Percentiles rank a stretch among this genome's conserved stretches.
phyloP scores from a whole-genome alignment of 2,113 vertebrate species.

The Thamnophis sirtalis region DNA sequence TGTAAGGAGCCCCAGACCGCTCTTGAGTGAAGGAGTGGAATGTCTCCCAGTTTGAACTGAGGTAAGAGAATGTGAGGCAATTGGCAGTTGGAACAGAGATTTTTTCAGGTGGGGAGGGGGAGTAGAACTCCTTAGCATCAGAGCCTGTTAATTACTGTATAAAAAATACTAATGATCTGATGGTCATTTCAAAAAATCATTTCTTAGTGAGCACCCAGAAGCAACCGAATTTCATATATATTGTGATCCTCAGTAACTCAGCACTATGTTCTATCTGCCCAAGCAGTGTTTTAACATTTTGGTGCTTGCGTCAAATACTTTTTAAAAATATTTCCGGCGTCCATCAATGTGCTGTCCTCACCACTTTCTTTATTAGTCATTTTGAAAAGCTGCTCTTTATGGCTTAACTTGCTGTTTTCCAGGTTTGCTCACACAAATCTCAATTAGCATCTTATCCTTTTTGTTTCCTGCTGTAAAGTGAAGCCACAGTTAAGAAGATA shows the following conservation, averaged over 20 bases:
- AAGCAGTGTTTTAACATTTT: conserved; percentile 69
- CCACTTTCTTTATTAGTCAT: conserved; percentile 50
- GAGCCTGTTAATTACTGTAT: too few relatives aligned
- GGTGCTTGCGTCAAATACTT: conserved; percentile 62
- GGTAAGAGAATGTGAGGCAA: too few relatives aligned
- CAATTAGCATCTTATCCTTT: conserved; percentile 34
- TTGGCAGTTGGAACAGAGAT: too few relatives aligned
- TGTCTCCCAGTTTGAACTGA: too few relatives aligned
- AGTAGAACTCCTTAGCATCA: too few relatives aligned
- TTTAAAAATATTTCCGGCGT: conserved; percentile 57
- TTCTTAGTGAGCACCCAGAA: too few relatives aligned
- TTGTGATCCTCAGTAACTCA: conserved; percentile 65
- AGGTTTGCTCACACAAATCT: conserved; percentile 30
- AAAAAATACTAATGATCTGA: too few relatives aligned
- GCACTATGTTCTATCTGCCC: conserved; percentile 67
- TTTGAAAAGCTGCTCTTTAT: conserved; percentile 46
- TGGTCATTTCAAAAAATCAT: too few relatives aligned
- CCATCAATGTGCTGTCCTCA: conserved; percentile 53
- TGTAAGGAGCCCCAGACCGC: too few relatives aligned
- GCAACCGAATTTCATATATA: too few relatives aligned
- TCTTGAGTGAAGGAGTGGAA: too few relatives aligned
- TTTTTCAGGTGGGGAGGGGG: too few relatives aligned
- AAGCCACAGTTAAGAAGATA: conserved; percentile 40
- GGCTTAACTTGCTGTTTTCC: conserved; percentile 60
- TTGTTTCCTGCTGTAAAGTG: conserved; percentile 50